These are phyloP conservation scores for Dastarcus helophoroides DNA, from an alignment of 2,888 invertebrate species.

Conservation along the genomic window DNA sequence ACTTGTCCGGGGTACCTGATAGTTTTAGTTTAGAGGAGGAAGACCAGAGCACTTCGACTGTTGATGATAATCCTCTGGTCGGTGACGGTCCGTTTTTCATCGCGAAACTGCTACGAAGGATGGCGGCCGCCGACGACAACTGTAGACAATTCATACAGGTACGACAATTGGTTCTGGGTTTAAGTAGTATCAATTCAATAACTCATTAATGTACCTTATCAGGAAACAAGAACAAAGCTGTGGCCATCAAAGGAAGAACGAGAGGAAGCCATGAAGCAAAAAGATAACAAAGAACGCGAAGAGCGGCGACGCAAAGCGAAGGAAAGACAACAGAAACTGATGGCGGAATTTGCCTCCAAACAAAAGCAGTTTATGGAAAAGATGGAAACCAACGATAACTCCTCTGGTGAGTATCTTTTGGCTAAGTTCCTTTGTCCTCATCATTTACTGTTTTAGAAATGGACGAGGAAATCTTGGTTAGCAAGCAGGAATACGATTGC, in stretches of 20 bases:
- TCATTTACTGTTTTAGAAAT: conserved; percentile 4
- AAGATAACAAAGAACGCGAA: conserved; percentile 64
- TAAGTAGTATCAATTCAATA: not conserved
- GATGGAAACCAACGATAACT: conserved; percentile 45
- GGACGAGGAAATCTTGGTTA: conserved; percentile 43
- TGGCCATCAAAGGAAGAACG: conserved; percentile 76
- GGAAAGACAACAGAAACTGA: conserved; percentile 82
- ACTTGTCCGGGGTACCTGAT: conserved; percentile 71
- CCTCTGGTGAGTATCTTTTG: conserved; percentile 16
- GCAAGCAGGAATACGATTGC: conserved; percentile 74
- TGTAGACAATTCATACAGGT: conserved; percentile 54
- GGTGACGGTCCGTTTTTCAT: conserved; percentile 88
- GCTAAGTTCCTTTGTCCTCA: not conserved
- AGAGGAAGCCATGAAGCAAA: conserved; percentile 58
- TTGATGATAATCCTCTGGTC: conserved; percentile 4
- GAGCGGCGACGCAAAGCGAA: conserved; percentile 74
- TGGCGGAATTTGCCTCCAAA: conserved; percentile 85
- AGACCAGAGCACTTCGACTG: conserved; percentile 24
- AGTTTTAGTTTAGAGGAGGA: conserved; percentile 50
- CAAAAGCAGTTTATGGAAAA: conserved; percentile 87
- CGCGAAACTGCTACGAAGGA: conserved; percentile 64
- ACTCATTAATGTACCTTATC: conserved; percentile 5
- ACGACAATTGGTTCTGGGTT: conserved; percentile 4
- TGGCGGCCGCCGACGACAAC: conserved; percentile 56
- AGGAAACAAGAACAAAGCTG: conserved; percentile 57